Percentiles rank a stretch among this genome's conserved stretches.
phyloP scores from a whole-genome alignment of 2,888 invertebrate species.

The Philonicus albiceps region DNA sequence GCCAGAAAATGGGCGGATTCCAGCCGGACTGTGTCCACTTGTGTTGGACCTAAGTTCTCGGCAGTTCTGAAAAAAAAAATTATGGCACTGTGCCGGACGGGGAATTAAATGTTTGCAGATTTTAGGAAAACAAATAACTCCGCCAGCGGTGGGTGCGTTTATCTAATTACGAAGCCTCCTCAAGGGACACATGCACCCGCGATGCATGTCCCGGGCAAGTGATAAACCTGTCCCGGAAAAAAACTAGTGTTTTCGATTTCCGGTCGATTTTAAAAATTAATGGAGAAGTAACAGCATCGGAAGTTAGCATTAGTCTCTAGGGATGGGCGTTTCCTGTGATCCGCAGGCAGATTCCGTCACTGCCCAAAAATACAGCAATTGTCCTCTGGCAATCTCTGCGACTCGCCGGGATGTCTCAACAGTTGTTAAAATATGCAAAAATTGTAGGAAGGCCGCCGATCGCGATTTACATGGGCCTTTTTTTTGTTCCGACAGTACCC shows the following conservation, averaged over 20 bases:
- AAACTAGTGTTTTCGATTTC: neutral
- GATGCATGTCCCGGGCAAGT: neutral
- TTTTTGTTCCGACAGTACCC: neutral
- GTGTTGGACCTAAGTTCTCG: neutral
- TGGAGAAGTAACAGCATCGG: neutral
- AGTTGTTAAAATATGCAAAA: slow-evolving; percentile 26
- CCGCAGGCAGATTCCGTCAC: neutral
- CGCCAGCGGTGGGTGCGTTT: neutral
- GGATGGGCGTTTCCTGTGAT: slow-evolving; percentile 19
- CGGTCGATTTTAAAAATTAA: slow-evolving; percentile 8
- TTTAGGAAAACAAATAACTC: neutral
- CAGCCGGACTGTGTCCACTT: neutral
- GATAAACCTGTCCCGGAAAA: neutral
- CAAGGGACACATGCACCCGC: neutral
- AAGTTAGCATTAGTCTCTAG: slow-evolving; percentile 8
- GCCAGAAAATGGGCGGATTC: slow-evolving; percentile 11
- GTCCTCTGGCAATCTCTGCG: slow-evolving; percentile 8
- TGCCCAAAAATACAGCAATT: neutral
- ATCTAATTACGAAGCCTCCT: neutral
- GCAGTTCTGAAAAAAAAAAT: neutral
- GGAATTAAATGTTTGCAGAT: neutral
- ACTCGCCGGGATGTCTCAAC: neutral
- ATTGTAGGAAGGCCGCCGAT: slow-evolving; percentile 8
- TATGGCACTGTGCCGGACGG: neutral
- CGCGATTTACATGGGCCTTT: neutral